These are phyloP conservation scores for Drosophila picticornis DNA, from an alignment of 2,888 invertebrate genomes.

Conservation along the genomic window DNA sequence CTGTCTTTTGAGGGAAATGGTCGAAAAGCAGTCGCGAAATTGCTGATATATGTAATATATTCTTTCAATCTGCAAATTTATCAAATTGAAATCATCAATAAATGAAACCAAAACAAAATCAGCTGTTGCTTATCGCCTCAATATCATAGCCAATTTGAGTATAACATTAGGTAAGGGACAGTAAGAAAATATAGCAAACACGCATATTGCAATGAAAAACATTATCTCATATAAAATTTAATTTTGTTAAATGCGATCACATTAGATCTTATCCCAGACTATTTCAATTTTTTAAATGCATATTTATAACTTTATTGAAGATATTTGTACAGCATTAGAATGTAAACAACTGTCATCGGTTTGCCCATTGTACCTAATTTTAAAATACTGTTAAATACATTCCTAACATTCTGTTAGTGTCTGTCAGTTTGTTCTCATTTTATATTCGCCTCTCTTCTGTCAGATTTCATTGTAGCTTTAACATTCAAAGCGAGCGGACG, in stretches of 20 bases:
- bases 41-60: not conserved
- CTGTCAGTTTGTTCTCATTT: conserved; percentile 15
- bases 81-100: not conserved
- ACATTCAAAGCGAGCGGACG: conserved; percentile 36
- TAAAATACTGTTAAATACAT: not conserved
- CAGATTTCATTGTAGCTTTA: conserved; percentile 36
- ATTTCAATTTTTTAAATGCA: not conserved
- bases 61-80: not conserved
- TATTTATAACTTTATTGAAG: not conserved
- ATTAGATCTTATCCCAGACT: not conserved
- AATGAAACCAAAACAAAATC: conserved; percentile 47
- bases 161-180: conserved; percentile 1
- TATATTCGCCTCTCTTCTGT: conserved; percentile 5
- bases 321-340: not conserved
- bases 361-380: conserved; percentile 4
- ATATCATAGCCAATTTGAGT: conserved; percentile 47
- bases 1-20: not conserved
- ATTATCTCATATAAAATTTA: not conserved
- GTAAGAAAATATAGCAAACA: no score
- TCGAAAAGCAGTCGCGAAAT: not conserved
- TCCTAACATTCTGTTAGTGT: conserved; percentile 22
- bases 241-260: not conserved
- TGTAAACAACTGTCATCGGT: not conserved
- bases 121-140: conserved; percentile 30
- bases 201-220: not conserved